Evolutionary conservation across 1,140 invertebrate genomes (phyloP), one percentile per base, ranked within the genome.

Genomic region (Bombus picipes): DNA sequence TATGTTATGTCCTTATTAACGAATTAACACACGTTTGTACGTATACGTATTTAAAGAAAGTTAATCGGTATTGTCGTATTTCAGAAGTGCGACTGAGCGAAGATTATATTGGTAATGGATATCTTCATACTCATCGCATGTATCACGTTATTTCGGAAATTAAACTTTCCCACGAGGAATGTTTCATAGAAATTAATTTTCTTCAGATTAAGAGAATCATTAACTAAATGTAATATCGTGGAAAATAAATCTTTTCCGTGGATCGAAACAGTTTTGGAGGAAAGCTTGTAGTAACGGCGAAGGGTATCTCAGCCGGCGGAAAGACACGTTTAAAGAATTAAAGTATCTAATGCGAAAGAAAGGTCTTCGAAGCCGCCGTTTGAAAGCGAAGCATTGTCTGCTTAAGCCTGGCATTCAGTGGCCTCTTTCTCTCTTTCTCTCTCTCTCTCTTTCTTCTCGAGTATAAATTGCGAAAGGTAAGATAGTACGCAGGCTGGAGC

Each of bases 361-460:
- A 94, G 93, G 92, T 94, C 93, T 93, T 93, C 90, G 93, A 92
- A 94, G 94, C 91, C 89, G 83, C 85, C 91, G 93, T 95, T 94
- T 94, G 93, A 95, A 95, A 95, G 94, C 94, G 92, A 94, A 95
- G 94, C 92, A 95, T 95, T 95, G 95, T 95, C 94, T 93, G 91
- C 88, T 93, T 95, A 95, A 95, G 94, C 93, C 93, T 87, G 93
- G 94, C 92, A 95, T 95, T 95, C 94, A 95, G 91, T 93, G 89
- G 85, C 91, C 91, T 86, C 75, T 90, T 87, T 86, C 47, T 86
- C 86, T 81, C 91, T 84, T 81, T 77, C 77, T 90, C 85, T 89
- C 87, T 72, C 76, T 85, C 75, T 89, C 86, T 68, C 68, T 37
- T 37, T 65, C 57, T 37, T 66, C 65, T 74, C 70, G 92, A 88